These are phyloP conservation scores for Isichthys henryi DNA, from an alignment of 2,113 vertebrate species.

Conservation along the genomic window DNA sequence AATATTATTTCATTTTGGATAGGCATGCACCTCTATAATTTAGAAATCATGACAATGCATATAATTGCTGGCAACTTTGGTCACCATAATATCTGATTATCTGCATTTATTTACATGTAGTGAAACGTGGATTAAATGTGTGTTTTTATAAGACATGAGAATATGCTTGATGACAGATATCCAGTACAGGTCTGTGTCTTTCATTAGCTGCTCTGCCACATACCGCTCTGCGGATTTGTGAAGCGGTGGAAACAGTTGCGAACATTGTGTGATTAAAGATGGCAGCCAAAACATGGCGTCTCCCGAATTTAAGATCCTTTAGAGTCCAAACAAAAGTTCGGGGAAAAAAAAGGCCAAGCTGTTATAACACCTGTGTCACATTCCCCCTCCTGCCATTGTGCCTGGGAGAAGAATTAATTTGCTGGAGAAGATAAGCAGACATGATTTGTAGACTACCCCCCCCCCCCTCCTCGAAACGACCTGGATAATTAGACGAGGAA, in stretches of 20 bases:
- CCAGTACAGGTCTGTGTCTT: neutral
- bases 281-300: neutral
- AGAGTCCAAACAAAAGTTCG: neutral
- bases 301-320: neutral
- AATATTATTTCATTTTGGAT: neutral
- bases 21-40: neutral
- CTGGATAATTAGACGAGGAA: slow-evolving; percentile 34
- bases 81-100: neutral
- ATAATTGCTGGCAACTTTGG: neutral
- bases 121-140: neutral
- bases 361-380: neutral
- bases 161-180: neutral
- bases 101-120: neutral
- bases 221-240: neutral
- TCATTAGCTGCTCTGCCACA: neutral
- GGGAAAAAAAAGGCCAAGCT: neutral
- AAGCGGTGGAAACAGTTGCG: neutral
- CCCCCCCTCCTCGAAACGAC: neutral
- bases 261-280: neutral
- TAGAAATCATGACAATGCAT: neutral
- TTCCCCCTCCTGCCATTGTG: neutral
- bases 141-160: neutral
- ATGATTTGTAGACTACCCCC: slow-evolving; percentile 30
- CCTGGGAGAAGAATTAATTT: neutral
- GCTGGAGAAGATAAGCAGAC: slow-evolving; percentile 21